Percentiles rank a stretch among this genome's conserved stretches.
phyloP scores from a whole-genome alignment of 2,888 invertebrate species.

The Rhamnusium bicolor region DNA sequence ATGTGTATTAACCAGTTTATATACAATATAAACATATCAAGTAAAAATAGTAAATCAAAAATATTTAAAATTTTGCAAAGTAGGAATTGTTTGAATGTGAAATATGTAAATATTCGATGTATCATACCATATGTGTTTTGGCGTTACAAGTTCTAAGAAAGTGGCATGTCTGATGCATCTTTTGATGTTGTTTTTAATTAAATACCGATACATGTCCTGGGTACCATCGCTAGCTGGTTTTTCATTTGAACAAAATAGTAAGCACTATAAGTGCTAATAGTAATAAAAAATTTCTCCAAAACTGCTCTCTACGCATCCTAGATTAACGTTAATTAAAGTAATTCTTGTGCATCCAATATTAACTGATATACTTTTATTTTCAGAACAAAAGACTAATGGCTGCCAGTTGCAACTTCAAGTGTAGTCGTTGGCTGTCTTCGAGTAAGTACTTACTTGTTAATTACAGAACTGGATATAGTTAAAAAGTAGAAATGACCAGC shows the following conservation, averaged over 20 bases:
- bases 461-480: conserved; percentile 56
- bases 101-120: too few relatives aligned
- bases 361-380: conserved; percentile 22
- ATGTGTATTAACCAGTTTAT: too few relatives aligned
- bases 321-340: conserved; percentile 32
- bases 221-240: background rate
- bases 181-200: too few relatives aligned
- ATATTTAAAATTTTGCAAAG: too few relatives aligned
- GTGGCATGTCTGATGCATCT: too few relatives aligned
- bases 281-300: background rate
- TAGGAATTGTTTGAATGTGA: too few relatives aligned
- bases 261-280: too few relatives aligned
- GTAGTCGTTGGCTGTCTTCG: conserved; percentile 43
- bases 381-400: conserved; percentile 23
- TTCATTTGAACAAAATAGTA: background rate
- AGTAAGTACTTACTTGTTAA: conserved; percentile 53
- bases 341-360: conserved; percentile 36
- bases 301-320: conserved; percentile 6
- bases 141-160: too few relatives aligned
- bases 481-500: conserved; percentile 54
- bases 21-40: too few relatives aligned
- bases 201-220: too few relatives aligned
- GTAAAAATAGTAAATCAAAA: too few relatives aligned
- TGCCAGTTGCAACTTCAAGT: conserved; percentile 33
- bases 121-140: too few relatives aligned